Base-by-base conservation (phyloP, 2,113 vertebrate species). In the Datnioides undecimradiatus region DNA sequence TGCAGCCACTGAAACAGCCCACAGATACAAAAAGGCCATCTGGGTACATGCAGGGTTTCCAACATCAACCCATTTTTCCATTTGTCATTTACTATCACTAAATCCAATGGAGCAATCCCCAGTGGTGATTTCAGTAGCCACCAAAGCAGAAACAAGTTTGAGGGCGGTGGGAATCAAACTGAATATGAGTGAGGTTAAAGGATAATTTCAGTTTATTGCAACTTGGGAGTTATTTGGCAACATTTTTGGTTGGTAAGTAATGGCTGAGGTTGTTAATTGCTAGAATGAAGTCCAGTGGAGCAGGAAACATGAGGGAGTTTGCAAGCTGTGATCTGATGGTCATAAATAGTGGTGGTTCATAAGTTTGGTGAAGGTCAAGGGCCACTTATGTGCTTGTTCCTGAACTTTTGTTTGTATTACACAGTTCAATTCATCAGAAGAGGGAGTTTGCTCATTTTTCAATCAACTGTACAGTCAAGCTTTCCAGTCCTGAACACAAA, bases 21-120 rank as follows among this genome's bases (percentile, higher is more conserved):
- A 81, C 68, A 76, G 75, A 87, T 48, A 90, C 72, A 84, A 85
- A 87, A 87, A 85, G 80, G 74, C 90, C 88, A 91, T 91, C 90
- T 91, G 91, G 82, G 69, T 71, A 27, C 67, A 68, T 70, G 79
- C 31, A 66, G 77, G 62, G 73, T 80, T 85, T 85, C 84, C 88
- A 90, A 64, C 43, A 79, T 73, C 31, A 33, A 79, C 49, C 48
- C 59, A 71, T 82, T 69, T 71, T 63, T 64, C 82, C 49, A 78
- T 79, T 78, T 79, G 49, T 75, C 63, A 69, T 84, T 86, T 79
- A 64, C 59, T 45, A 75, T 67, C 65, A 63, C 54, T 54, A 40
- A 67, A 34, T 72, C 52, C 51, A 76, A 63, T 59, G 52, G 9
- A 33, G 27, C 1, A 0, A 55, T 68, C 41, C 38, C 57, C 45